Conservation (phyloP, 2,888 invertebrate species). For the Eucera pruinosa region DNA sequence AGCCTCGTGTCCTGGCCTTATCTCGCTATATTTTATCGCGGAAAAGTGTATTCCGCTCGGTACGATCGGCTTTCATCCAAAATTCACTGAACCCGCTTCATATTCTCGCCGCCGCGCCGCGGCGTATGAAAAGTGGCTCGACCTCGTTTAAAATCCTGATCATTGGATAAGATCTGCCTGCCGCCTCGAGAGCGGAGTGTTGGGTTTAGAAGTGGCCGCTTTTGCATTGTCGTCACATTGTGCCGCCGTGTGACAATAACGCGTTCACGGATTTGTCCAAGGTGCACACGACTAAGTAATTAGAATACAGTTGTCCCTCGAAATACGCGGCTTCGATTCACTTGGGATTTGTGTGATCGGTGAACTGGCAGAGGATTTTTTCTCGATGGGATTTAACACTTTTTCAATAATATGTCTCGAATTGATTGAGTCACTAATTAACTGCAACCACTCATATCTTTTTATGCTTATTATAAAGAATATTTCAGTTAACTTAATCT, state of each 20-base stretch:
- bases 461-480: too few species aligned
- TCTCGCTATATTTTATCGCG: conserved; percentile 2
- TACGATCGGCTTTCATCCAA: conserved; percentile 1
- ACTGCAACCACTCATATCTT: too few species aligned
- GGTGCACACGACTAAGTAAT: too few species aligned
- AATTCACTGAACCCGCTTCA: conserved; percentile 5
- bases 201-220: conserved; percentile 3
- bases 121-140: conserved; percentile 14
- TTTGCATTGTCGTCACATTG: conserved; percentile 12
- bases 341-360: too few species aligned
- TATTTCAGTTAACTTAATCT: too few species aligned
- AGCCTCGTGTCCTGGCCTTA: conserved; percentile 2
- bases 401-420: too few species aligned
- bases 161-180: conserved; percentile 14
- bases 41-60: neutral
- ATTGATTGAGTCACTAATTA: too few species aligned
- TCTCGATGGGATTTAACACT: too few species aligned
- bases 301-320: too few species aligned
- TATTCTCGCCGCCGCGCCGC: neutral
- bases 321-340: too few species aligned
- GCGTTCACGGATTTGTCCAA: neutral
- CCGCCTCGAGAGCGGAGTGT: neutral
- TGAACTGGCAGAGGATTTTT: too few species aligned
- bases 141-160: conserved; percentile 20
- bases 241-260: conserved; percentile 3